phyloP scores from a whole-genome alignment of 2,113 vertebrate genomes.

The mouse (Mus musculus) region DNA sequence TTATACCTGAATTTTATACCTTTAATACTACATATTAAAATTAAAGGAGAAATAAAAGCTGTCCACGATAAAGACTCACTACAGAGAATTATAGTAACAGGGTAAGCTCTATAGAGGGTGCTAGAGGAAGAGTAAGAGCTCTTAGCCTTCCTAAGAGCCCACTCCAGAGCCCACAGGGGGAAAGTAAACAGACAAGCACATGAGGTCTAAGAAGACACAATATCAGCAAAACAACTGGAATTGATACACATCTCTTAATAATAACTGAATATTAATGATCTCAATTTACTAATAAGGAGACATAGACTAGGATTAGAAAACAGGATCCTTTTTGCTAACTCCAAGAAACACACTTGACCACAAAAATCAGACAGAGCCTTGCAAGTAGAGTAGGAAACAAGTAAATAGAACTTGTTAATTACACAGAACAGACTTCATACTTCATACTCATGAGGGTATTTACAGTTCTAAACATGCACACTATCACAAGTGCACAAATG shows the following conservation, averaged over 20 bases:
- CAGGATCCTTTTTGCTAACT: background rate
- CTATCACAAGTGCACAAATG: background rate
- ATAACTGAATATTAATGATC: background rate
- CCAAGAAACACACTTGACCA: background rate
- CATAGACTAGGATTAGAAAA: background rate
- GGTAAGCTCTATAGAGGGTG: too few species aligned
- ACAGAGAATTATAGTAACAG: background rate
- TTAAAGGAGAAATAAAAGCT: background rate
- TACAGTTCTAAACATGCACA: background rate
- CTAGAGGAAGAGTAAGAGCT: background rate
- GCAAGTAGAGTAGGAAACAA: background rate
- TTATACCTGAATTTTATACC: background rate
- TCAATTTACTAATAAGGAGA: background rate
- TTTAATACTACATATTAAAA: background rate
- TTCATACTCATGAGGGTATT: background rate
- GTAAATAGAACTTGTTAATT: background rate
- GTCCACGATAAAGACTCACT: background rate
- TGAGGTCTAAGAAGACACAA: background rate
- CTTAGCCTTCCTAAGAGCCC: background rate
- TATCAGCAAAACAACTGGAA: background rate
- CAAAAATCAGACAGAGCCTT: background rate
- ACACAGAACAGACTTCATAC: background rate
- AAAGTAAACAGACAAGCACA: background rate
- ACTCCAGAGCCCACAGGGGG: background rate
- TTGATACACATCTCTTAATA: background rate